Evolutionary conservation across 2,797 vertebrate genomes (phyloP).

Genomic region (Dicrostonyx torquatus): DNA sequence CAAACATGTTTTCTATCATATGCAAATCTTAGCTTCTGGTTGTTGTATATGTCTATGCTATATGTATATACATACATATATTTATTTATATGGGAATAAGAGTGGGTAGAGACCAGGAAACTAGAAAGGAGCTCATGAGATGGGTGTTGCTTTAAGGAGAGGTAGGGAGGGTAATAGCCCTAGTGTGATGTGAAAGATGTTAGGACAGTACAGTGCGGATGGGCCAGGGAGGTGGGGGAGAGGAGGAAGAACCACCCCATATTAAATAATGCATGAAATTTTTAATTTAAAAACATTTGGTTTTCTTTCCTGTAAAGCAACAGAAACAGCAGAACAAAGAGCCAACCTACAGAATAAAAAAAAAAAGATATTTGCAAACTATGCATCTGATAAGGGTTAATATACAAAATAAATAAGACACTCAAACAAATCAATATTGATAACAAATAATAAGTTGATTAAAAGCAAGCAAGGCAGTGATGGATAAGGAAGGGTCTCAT

Average conservation of each 20-base stretch:
- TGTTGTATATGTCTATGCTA: not conserved
- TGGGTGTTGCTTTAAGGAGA: not conserved
- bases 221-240: not conserved
- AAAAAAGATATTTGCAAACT: not conserved
- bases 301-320: not conserved
- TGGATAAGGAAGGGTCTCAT: not conserved
- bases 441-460: not conserved
- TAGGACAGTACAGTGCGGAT: not conserved
- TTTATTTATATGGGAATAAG: not conserved
- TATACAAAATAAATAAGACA: not conserved
- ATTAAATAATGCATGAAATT: not conserved
- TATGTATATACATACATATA: not conserved
- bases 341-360: no score
- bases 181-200: not conserved
- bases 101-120: not conserved
- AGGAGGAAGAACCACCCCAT: not conserved
- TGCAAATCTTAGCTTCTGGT: no score
- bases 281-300: not conserved
- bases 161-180: not conserved
- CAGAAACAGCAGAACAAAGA: not conserved
- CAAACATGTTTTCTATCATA: not conserved
- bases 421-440: not conserved
- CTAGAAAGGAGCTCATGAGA: not conserved
- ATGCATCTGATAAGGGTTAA: not conserved
- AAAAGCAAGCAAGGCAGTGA: not conserved